A percentile compares a stretch with the other conserved stretches of the same genome.
Evolutionary conservation across 1,140 invertebrate species (phyloP).

Genomic region (Drosophila watanabei): DNA sequence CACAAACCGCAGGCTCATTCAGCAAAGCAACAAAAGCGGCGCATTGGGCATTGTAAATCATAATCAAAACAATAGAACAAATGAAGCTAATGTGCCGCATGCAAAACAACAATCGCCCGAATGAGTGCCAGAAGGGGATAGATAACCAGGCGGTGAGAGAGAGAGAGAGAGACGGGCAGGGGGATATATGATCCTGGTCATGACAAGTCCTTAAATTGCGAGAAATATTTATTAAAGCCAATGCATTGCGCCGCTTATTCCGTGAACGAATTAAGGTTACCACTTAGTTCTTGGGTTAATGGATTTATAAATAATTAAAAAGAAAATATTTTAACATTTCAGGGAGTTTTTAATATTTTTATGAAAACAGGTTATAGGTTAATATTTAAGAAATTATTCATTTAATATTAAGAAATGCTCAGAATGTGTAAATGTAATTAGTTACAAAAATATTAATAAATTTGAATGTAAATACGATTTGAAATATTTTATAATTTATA

Average conservation of each 20-base stretch:
- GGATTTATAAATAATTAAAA: too few relatives aligned
- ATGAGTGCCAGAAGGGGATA: constrained; percentile 35
- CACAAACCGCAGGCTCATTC: constrained; percentile 62
- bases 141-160: neutral
- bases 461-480: too few relatives aligned
- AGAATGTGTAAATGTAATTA: neutral
- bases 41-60: constrained; percentile 82
- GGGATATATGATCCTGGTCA: constrained; percentile 27
- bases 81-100: constrained; percentile 80
- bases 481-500: too few relatives aligned
- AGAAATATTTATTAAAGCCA: constrained; percentile 13
- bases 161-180: too few relatives aligned
- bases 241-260: neutral
- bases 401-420: neutral
- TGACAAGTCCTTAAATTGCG: constrained; percentile 51
- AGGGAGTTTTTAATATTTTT: too few relatives aligned
- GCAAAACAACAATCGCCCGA: constrained; percentile 44
- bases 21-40: constrained; percentile 73
- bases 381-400: too few relatives aligned
- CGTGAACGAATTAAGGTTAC: neutral
- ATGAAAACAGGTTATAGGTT: too few relatives aligned
- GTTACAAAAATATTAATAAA: too few relatives aligned
- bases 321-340: too few relatives aligned
- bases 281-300: neutral
- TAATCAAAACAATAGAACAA: constrained; percentile 85